A percentile compares a stretch with the other conserved stretches of the same genome.
Evolutionary conservation across 1,140 invertebrate species (phyloP).

Genomic region (Lepidotrigona ventralis): DNA sequence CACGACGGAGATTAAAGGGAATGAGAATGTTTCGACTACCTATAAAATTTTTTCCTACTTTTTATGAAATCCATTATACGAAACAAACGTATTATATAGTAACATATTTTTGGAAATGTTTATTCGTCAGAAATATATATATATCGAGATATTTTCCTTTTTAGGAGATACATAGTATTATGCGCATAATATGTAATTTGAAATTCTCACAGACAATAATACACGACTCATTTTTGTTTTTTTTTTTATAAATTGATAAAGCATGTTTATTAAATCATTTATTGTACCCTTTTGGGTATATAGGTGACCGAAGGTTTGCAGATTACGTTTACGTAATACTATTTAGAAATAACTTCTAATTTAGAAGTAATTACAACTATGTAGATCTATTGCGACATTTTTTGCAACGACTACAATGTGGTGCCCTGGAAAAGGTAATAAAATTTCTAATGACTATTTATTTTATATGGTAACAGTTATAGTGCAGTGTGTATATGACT

Average conservation of each 20-base stretch:
- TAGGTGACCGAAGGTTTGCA: constrained; percentile 13
- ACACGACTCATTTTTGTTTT: too few species aligned
- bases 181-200: constrained; percentile 46
- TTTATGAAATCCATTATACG: neutral
- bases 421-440: constrained; percentile 23
- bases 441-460: constrained; percentile 55
- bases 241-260: constrained; percentile 1
- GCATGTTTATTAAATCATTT: constrained; percentile 16
- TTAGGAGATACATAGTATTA: constrained; percentile 35
- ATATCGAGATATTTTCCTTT: constrained; percentile 46
- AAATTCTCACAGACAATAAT: constrained; percentile 14
- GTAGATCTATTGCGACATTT: constrained; percentile 40
- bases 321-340: constrained; percentile 44
- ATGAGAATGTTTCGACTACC: neutral
- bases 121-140: constrained; percentile 15
- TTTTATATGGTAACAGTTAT: constrained; percentile 60
- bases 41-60: constrained; percentile 3
- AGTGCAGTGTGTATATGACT: constrained; percentile 70
- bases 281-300: constrained; percentile 30
- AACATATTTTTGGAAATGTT: constrained; percentile 21
- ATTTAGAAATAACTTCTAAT: constrained; percentile 29
- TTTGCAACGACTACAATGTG: constrained; percentile 36
- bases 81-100: neutral
- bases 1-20: neutral
- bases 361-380: constrained; percentile 21